Evolutionary conservation across 2,797 vertebrate species (phyloP).

Genomic region (Melanotaenia maccullochi): DNA sequence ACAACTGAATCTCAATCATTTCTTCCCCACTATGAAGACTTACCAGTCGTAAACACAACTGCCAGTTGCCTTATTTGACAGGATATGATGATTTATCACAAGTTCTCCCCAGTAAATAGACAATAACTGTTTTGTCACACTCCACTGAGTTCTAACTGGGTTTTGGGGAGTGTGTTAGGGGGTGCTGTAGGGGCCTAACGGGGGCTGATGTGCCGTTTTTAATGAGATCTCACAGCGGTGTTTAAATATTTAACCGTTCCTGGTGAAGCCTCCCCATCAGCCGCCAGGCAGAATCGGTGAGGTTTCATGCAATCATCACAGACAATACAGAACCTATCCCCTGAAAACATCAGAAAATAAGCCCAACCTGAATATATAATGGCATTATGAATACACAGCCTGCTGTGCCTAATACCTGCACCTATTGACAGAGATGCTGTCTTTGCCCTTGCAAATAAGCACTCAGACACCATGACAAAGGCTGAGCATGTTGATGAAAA

Average conservation of each 20-base stretch:
- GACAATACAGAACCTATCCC: conserved; percentile 62
- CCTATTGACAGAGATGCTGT: conserved; percentile 49
- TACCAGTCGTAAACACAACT: conserved; percentile 70
- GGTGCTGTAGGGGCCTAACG: conserved; percentile 70
- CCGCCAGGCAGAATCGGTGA: conserved; percentile 76
- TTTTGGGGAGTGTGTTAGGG: conserved; percentile 71
- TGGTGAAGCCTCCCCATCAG: conserved; percentile 79
- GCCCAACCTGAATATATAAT: conserved; percentile 70
- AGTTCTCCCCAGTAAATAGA: conserved; percentile 78
- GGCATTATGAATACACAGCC: conserved; percentile 61
- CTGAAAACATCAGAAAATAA: conserved; percentile 73
- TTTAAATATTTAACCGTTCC: conserved; percentile 88
- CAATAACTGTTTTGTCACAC: conserved; percentile 86
- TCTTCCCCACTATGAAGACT: conserved; percentile 67
- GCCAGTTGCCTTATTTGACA: conserved; percentile 79
- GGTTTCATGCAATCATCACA: conserved; percentile 72
- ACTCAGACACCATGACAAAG: conserved; percentile 66
- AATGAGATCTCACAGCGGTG: conserved; percentile 85
- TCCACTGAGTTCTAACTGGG: conserved; percentile 81
- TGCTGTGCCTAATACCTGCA: conserved; percentile 62
- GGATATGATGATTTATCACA: conserved; percentile 82
- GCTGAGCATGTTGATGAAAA: conserved; percentile 65
- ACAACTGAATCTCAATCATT: conserved; percentile 78
- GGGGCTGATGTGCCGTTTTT: conserved; percentile 80
- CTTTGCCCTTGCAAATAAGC: conserved; percentile 55